These are phyloP conservation scores for Drosophila mojavensis DNA, from an alignment of 1,140 invertebrate genomes.

Conservation along the genomic window DNA sequence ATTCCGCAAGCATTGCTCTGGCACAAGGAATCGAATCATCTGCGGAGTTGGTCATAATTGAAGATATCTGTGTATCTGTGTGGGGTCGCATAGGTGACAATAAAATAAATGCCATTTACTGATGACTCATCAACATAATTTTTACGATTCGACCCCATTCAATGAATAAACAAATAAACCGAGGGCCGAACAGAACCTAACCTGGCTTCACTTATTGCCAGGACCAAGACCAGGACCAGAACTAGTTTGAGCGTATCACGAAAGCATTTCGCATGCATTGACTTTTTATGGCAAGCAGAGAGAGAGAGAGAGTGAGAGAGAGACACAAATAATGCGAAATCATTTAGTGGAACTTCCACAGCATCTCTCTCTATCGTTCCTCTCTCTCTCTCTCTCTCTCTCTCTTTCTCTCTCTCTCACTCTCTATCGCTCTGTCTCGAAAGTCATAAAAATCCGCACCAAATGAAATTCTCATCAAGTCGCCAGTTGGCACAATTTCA, in stretches of 20 bases:
- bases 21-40: slow-evolving; percentile 56
- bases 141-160: slow-evolving; percentile 75
- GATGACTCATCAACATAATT: slow-evolving; percentile 83
- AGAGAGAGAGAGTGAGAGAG: background rate
- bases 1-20: slow-evolving; percentile 36
- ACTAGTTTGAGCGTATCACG: slow-evolving; percentile 73
- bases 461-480: slow-evolving; percentile 78
- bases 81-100: slow-evolving; percentile 66
- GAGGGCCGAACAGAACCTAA: slow-evolving; percentile 27
- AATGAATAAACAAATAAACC: slow-evolving; percentile 82
- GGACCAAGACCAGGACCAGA: background rate
- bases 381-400: slow-evolving; percentile 10
- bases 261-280: slow-evolving; percentile 82
- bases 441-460: slow-evolving; percentile 79
- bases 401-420: slow-evolving; percentile 14
- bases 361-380: slow-evolving; percentile 12
- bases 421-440: slow-evolving; percentile 22
- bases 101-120: slow-evolving; percentile 83
- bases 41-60: slow-evolving; percentile 52
- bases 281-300: slow-evolving; percentile 70
- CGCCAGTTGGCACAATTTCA: slow-evolving; percentile 80
- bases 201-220: slow-evolving; percentile 19
- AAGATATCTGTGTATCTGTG: slow-evolving; percentile 32
- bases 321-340: slow-evolving; percentile 80
- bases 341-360: slow-evolving; percentile 68